phyloP scores from a whole-genome alignment of 2,888 invertebrate species.

The Esperia sulphurella region DNA sequence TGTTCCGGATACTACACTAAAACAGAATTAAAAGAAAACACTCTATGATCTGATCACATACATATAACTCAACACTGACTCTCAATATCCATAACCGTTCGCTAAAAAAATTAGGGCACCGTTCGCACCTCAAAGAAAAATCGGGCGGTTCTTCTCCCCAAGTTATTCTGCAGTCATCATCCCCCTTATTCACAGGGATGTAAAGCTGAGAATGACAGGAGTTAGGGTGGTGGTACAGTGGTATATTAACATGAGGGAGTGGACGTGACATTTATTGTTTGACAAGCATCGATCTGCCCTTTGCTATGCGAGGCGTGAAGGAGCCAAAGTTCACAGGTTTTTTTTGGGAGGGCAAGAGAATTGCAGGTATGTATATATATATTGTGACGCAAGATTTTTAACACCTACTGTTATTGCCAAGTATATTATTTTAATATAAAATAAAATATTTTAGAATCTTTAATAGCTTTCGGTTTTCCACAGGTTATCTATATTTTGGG shows the following conservation, averaged over 20 bases:
- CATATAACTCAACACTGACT: conserved; percentile 27
- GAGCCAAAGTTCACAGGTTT: conserved; percentile 54
- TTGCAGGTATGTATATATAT: neutral
- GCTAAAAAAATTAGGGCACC: conserved; percentile 63
- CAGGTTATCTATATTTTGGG: too few species aligned
- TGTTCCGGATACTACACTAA: too few species aligned
- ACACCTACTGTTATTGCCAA: too few species aligned
- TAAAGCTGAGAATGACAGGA: conserved; percentile 28
- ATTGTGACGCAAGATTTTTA: too few species aligned
- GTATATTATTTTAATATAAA: too few species aligned
- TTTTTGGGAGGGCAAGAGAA: neutral
- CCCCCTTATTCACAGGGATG: conserved; percentile 13
- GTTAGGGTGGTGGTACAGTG: conserved; percentile 16
- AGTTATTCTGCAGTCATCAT: conserved; percentile 18
- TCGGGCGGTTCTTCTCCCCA: conserved; percentile 40
- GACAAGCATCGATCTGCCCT: conserved; percentile 78
- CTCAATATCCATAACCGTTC: conserved; percentile 60
- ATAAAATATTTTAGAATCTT: too few species aligned
- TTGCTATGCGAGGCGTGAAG: conserved; percentile 72
- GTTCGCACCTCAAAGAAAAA: conserved; percentile 74
- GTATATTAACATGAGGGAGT: conserved; percentile 68
- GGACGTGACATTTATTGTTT: conserved; percentile 80
- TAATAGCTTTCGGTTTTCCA: too few species aligned
- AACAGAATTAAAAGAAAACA: too few species aligned
- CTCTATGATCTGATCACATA: too few species aligned